These are phyloP conservation scores for Brachionus asplanchnoidis DNA, from an alignment of 1,140 invertebrate genomes.

Conservation along the genomic window DNA sequence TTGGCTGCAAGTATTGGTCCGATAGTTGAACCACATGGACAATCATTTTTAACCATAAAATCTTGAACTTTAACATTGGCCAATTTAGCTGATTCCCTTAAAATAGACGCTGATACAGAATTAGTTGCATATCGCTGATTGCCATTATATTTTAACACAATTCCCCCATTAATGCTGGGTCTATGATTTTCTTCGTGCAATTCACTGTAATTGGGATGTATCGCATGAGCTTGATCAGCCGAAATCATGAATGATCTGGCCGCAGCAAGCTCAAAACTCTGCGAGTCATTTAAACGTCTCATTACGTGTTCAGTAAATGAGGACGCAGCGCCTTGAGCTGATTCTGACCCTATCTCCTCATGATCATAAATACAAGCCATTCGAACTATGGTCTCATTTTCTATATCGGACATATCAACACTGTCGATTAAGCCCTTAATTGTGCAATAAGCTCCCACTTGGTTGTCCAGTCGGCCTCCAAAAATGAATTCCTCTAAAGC, in stretches of 20 bases:
- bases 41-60: conserved; percentile 58
- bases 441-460: conserved; percentile 58
- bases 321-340: conserved; percentile 17
- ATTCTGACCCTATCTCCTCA: conserved; percentile 42
- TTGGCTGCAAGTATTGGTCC: conserved; percentile 59
- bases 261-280: not conserved
- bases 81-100: conserved; percentile 56
- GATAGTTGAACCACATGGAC: conserved; percentile 58
- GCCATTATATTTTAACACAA: conserved; percentile 60
- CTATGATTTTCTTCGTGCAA: conserved; percentile 56
- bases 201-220: conserved; percentile 58
- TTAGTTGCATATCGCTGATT: conserved; percentile 60
- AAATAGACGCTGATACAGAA: conserved; percentile 55
- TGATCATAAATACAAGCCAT: conserved; percentile 38
- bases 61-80: conserved; percentile 57
- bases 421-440: conserved; percentile 43
- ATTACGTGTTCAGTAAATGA: conserved; percentile 34
- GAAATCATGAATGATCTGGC: conserved; percentile 51
- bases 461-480: conserved; percentile 59
- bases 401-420: not conserved
- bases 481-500: conserved; percentile 60
- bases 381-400: conserved; percentile 22
- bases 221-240: conserved; percentile 60
- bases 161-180: conserved; percentile 48
- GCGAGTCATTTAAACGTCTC: conserved; percentile 9